Base-by-base conservation (phyloP, 2,888 invertebrate genomes). In the Cremastinae sp. region DNA sequence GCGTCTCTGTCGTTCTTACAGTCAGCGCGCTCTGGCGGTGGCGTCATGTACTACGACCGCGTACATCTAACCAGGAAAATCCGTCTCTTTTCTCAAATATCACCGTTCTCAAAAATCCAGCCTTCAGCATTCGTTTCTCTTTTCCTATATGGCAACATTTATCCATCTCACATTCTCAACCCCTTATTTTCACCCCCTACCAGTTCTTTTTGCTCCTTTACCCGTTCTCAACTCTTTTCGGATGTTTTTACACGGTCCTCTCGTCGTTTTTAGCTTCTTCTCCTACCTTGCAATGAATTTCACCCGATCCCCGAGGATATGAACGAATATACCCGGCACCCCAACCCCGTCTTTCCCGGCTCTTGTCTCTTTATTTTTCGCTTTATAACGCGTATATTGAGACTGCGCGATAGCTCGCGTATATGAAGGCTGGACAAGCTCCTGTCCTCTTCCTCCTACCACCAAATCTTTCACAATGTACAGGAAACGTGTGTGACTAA, bases 1-100 rank as follows among this genome's bases (percentile, higher is more conserved):
- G 56, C 78, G 83, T 83, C 87, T 82, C 82, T 83, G 82, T 81
- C 81, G 72, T 83, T 83, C 82, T 79, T 78, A 83, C 83, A 82
- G 62, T 53, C 61, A 66, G 43, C 72, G 75, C 75, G 81, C 82
- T 58, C 70, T 61, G 70, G 53, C 20, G 75, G 61, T 74, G 72
- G 65, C 45, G 66, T 70, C 78, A 59, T 68, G 68, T 43, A 62
- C 69, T 41, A 35, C 55, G 64, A 18, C n/a, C n/a, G n/a, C n/a
- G n/a, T n/a, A n/a, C 53, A 61, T 55, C 43, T 35, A 55, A 45
- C 14, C 35, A 56, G 45, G 65, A 59, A 49, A 79, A 76, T 74
- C 64, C 65, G 65, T 78, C 47, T 65, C 82, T 85, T 81, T 82
- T 81, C 76, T 77, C 78, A 78, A 28, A 28, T 3, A 28, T 28